These are phyloP conservation scores for Eidolon dupreanum DNA, from an alignment of 2,797 vertebrate species.

Conservation along the genomic window DNA sequence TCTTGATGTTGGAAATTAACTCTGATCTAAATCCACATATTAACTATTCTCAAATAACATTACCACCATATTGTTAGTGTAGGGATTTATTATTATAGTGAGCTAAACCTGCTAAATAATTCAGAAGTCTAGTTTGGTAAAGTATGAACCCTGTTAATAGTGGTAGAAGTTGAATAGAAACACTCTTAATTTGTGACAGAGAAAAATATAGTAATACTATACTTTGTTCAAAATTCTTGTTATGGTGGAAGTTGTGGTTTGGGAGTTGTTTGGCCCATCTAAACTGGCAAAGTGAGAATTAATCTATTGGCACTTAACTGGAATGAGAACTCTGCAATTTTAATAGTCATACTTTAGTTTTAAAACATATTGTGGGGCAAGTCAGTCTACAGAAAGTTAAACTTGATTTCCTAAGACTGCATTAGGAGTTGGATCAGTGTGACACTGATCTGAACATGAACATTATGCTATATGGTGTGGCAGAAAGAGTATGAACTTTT, in stretches of 20 bases:
- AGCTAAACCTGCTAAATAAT: neutral
- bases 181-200: neutral
- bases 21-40: neutral
- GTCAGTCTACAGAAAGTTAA: neutral
- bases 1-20: neutral
- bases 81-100: neutral
- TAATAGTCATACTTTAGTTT: neutral
- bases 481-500: neutral
- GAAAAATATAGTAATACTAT: neutral
- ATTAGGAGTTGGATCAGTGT: neutral
- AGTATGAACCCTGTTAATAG: neutral
- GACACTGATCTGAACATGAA: neutral
- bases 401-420: neutral
- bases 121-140: neutral
- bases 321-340: neutral
- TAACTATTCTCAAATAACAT: neutral
- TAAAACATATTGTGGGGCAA: neutral
- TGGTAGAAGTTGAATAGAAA: neutral
- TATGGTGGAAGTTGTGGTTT: neutral
- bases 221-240: neutral
- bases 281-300: neutral
- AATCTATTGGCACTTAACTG: neutral
- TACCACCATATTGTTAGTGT: neutral
- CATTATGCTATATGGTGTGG: neutral
- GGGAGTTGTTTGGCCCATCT: neutral